Base-by-base conservation (phyloP, 2,888 invertebrate genomes). In the Thereva nobilitata region DNA sequence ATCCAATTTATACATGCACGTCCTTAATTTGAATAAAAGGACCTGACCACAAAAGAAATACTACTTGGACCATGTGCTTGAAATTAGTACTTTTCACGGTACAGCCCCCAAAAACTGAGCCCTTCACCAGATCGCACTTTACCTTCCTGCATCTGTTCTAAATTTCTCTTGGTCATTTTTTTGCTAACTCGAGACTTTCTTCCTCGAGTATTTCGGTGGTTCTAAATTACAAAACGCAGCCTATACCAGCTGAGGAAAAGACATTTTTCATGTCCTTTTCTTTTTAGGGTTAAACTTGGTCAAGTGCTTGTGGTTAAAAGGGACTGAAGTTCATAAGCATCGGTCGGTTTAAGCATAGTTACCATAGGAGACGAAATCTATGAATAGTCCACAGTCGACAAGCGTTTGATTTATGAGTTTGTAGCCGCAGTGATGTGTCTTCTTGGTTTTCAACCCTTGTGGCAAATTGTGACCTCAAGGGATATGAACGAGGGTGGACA, bases 381-480 rank as follows among this genome's bases (percentile, higher is more conserved):
- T 61, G 61, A 61, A 61, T 61, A 61, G 61, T n/a, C 10, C 37
- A 67, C 54, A 53, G 66, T 47, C 65, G 66, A 69, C 67, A 66
- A 66, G 53, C 64, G 35, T 65, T 70, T 70, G 70, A 70, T 70
- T 70, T 70, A 70, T 70, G 70, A 65, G 67, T 52, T 66, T 66
- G 50, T 63, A 63, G 66, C 67, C 69, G 63, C 69, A 12, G 23
- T 23, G 52, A 66, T 66, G 66, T 67, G 67, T 68, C 67, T 54
- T 69, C 67, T 66, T 65, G 64, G 23, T 23, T 69, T 66, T 67
- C 69, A 69, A 69, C 69, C 69, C 69, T 69, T 69, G 68, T 67
- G 69, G 69, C 64, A 67, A 69, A 70, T 70, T 67, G 66, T 67
- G 68, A 71, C 69, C 70, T 68, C 70, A 69, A 54, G 70, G 70